Evolutionary conservation across 1,140 invertebrate species (phyloP).

Genomic region (Magallana angulata): DNA sequence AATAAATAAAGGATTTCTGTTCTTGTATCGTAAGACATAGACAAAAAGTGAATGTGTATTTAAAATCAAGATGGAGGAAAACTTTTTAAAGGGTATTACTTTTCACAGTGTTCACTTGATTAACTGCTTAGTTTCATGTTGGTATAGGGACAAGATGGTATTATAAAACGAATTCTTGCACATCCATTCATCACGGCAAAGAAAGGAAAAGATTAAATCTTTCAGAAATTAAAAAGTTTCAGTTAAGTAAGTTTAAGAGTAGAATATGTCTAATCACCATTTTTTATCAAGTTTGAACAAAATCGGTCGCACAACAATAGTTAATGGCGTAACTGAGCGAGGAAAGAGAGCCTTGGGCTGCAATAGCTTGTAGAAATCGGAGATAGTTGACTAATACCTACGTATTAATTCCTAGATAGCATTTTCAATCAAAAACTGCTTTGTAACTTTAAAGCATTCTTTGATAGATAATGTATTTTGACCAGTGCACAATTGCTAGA

Average conservation of each 20-base stretch:
- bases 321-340: conserved; percentile 14
- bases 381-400: conserved; percentile 36
- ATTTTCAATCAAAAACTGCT: conserved; percentile 16
- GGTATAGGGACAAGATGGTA: neutral
- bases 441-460: conserved; percentile 36
- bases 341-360: conserved; percentile 7
- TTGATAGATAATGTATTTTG: conserved; percentile 17
- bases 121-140: neutral
- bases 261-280: conserved; percentile 25
- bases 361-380: conserved; percentile 23
- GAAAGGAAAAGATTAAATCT: conserved; percentile 30
- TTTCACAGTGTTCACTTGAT: conserved; percentile 7
- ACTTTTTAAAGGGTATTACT: neutral
- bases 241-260: neutral
- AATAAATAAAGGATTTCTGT: conserved; percentile 26
- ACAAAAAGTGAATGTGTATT: conserved; percentile 24
- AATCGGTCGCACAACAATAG: conserved; percentile 28
- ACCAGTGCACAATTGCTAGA: neutral
- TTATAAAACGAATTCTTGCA: neutral
- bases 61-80: neutral
- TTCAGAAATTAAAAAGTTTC: conserved; percentile 30
- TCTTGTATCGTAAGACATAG: neutral
- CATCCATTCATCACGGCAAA: neutral
- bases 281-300: conserved; percentile 29
- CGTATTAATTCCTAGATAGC: conserved; percentile 3